Conservation (phyloP, 2,888 invertebrate species). For the Drosophila fungiperda region DNA sequence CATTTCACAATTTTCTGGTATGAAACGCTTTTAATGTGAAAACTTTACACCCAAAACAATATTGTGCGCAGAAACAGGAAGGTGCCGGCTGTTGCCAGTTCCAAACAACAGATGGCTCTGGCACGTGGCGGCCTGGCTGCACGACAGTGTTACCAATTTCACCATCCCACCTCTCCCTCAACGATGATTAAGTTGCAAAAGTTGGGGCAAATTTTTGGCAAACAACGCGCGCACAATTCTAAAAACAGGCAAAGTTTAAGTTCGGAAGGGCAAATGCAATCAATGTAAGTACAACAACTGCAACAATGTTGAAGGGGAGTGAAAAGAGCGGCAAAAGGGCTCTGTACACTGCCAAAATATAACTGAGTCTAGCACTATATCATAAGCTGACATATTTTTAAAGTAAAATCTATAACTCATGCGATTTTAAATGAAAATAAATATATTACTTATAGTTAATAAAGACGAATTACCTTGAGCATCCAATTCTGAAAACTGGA, state of each 20-base stretch:
- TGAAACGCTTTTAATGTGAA: slow-evolving; percentile 77
- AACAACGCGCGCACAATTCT: slow-evolving; percentile 41
- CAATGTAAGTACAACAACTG: slow-evolving; percentile 68
- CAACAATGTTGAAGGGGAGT: slow-evolving; percentile 32
- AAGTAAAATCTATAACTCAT: background rate
- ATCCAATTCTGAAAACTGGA: background rate
- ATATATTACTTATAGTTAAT: background rate
- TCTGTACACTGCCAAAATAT: background rate
- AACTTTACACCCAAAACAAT: slow-evolving; percentile 56
- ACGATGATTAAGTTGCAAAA: slow-evolving; percentile 76
- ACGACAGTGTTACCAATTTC: slow-evolving; percentile 26
- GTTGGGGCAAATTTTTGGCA: slow-evolving; percentile 63
- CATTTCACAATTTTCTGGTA: slow-evolving; percentile 69
- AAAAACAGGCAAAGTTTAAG: slow-evolving; percentile 56
- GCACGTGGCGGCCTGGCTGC: slow-evolving; percentile 47
- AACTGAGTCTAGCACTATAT: background rate
- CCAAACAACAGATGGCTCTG: slow-evolving; percentile 60
- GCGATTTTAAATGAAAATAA: background rate
- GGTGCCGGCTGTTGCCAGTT: slow-evolving; percentile 32
- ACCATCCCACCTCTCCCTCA: background rate
- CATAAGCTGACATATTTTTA: background rate
- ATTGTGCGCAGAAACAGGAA: slow-evolving; percentile 38
- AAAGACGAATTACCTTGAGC: background rate
- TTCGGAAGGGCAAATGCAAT: slow-evolving; percentile 69
- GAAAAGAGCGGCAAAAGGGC: background rate